These are phyloP conservation scores for Caerostris darwini DNA, from an alignment of 1,140 invertebrate species.

Conservation along the genomic window DNA sequence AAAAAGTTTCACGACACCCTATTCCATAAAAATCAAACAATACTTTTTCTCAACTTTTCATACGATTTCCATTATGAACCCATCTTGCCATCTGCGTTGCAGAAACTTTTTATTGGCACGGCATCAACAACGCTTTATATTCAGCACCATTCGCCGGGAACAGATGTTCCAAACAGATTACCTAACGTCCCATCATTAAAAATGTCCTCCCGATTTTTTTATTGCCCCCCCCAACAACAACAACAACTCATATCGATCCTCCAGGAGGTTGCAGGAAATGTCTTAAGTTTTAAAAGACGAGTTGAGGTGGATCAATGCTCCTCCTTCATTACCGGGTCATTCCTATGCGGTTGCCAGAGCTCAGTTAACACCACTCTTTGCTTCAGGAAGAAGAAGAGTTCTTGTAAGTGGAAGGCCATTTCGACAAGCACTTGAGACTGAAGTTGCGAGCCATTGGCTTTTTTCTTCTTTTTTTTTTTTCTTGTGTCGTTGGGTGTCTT, in stretches of 20 bases:
- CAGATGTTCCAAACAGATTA: constrained; percentile 28
- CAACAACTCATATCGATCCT: constrained; percentile 25
- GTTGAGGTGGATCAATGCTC: background rate
- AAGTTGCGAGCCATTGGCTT: constrained; percentile 1
- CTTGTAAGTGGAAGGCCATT: constrained; percentile 27
- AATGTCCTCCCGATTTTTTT: constrained; percentile 26
- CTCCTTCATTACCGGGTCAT: constrained; percentile 27
- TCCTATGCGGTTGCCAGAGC: background rate
- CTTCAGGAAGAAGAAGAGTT: background rate
- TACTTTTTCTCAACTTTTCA: background rate
- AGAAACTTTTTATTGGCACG: background rate
- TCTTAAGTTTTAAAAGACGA: constrained; percentile 28
- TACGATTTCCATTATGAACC: constrained; percentile 19
- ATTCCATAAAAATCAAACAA: background rate
- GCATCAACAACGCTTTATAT: background rate
- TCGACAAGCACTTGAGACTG: background rate
- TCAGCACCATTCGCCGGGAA: constrained; percentile 10
- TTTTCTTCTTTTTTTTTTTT: background rate
- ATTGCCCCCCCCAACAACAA: background rate
- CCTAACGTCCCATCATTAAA: constrained; percentile 26
- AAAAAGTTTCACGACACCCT: background rate
- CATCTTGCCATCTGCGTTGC: background rate
- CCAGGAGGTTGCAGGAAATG: background rate
- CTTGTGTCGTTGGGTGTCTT: background rate
- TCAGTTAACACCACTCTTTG: constrained; percentile 18